A percentile compares a stretch with the other conserved stretches of the same genome.
Evolutionary conservation across 2,888 invertebrate species (phyloP).

Genomic region (Pachliopta kotzebuea): DNA sequence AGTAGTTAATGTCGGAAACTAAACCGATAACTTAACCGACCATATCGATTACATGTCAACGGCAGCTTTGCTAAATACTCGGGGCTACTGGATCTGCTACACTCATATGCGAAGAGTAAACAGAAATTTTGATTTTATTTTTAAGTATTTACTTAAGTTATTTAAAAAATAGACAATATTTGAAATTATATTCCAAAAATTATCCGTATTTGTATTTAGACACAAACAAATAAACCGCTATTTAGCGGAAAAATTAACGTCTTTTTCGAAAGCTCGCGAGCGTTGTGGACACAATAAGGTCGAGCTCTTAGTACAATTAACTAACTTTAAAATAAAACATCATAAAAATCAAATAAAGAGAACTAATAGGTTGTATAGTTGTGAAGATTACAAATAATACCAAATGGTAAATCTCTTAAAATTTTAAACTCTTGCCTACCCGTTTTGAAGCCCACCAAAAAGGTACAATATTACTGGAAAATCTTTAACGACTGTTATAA

Average conservation of each 20-base stretch:
- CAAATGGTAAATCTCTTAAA: no score
- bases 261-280: no score
- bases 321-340: no score
- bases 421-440: background rate
- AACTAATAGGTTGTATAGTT: no score
- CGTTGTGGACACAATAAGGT: no score
- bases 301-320: no score
- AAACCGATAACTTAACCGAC: constrained; percentile 76
- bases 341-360: no score
- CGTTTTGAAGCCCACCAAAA: background rate
- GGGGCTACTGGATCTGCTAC: constrained; percentile 42
- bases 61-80: constrained; percentile 68
- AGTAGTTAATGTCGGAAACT: constrained; percentile 48
- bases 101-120: constrained; percentile 5
- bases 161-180: no score
- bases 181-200: background rate
- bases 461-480: background rate
- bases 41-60: constrained; percentile 78
- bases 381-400: no score
- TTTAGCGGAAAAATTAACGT: no score
- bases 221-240: no score
- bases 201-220: background rate
- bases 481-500: background rate
- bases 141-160: background rate
- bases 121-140: constrained; percentile 2